These are phyloP conservation scores for Notoglanidium macrostoma DNA, from an alignment of 2,797 vertebrate genomes.

Conservation along the genomic window DNA sequence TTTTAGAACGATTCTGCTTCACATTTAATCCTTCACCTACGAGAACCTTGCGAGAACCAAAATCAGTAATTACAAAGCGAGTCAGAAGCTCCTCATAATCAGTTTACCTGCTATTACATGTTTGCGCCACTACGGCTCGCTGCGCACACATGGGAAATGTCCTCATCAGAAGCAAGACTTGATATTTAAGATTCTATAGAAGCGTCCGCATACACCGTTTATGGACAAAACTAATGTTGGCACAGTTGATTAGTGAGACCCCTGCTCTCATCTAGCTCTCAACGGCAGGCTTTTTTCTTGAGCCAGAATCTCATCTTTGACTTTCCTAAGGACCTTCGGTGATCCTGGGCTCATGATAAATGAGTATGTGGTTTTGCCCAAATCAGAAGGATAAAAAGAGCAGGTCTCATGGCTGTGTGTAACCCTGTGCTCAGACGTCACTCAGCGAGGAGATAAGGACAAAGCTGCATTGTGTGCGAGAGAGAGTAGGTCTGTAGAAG, in stretches of 20 bases:
- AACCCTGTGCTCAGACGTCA: conserved; percentile 31
- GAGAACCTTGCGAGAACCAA: neutral
- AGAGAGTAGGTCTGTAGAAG: conserved; percentile 40
- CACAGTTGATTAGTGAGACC: neutral
- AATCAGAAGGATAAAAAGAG: neutral
- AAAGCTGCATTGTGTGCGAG: conserved; percentile 50
- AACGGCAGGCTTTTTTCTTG: neutral
- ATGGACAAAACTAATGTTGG: neutral
- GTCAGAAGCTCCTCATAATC: neutral
- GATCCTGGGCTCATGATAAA: neutral
- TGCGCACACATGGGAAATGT: neutral
- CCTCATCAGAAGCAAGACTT: neutral
- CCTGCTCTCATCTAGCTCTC: neutral
- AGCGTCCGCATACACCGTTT: neutral
- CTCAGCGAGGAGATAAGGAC: conserved; percentile 47
- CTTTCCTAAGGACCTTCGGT: neutral
- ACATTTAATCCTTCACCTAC: neutral
- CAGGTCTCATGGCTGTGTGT: neutral
- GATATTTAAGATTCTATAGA: no score
- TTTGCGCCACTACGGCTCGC: neutral
- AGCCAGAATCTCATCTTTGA: neutral
- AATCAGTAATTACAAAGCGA: neutral
- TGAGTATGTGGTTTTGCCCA: neutral
- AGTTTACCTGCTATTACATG: neutral
- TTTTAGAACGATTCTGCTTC: neutral